These are phyloP conservation scores for Semotilus atromaculatus DNA, from an alignment of 2,797 vertebrate species.

Conservation along the genomic window DNA sequence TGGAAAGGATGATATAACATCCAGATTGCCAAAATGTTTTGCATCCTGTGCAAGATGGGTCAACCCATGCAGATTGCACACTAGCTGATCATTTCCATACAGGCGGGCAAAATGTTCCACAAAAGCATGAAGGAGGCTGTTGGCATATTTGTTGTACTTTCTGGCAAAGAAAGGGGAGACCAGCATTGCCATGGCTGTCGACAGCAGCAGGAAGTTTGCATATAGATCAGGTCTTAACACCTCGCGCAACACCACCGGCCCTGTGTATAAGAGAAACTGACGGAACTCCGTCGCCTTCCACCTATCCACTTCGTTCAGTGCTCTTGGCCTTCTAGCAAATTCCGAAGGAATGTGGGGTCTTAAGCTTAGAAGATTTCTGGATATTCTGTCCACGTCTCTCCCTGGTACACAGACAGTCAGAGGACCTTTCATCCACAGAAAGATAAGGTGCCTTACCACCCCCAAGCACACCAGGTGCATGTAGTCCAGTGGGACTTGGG, in stretches of 20 bases:
- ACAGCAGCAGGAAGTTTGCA: constrained; percentile 10
- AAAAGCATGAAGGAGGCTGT: constrained; percentile 31
- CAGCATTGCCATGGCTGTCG: too few species aligned
- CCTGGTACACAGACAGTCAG: constrained; percentile 7
- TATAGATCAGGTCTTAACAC: too few species aligned
- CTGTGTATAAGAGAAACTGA: background rate
- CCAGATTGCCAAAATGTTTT: constrained; percentile 39
- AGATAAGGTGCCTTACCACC: constrained; percentile 8
- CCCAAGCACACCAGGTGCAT: constrained; percentile 23
- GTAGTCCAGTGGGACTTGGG: constrained; percentile 18
- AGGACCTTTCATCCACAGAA: constrained; percentile 28
- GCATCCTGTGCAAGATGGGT: constrained; percentile 41
- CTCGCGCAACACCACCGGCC: background rate
- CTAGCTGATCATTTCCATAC: constrained; percentile 51
- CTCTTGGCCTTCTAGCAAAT: constrained; percentile 25
- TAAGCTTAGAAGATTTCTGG: constrained; percentile 12
- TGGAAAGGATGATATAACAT: constrained; percentile 44
- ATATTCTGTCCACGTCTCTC: constrained; percentile 16
- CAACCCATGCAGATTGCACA: constrained; percentile 56
- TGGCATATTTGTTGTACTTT: too few species aligned
- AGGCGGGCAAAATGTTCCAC: constrained; percentile 44
- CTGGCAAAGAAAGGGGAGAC: too few species aligned
- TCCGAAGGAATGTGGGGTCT: constrained; percentile 17
- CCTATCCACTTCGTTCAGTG: background rate
- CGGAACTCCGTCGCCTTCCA: constrained; percentile 21